These are phyloP conservation scores for Liopterus haemorrhoidalis DNA, from an alignment of 2,888 invertebrate species.

Conservation along the genomic window DNA sequence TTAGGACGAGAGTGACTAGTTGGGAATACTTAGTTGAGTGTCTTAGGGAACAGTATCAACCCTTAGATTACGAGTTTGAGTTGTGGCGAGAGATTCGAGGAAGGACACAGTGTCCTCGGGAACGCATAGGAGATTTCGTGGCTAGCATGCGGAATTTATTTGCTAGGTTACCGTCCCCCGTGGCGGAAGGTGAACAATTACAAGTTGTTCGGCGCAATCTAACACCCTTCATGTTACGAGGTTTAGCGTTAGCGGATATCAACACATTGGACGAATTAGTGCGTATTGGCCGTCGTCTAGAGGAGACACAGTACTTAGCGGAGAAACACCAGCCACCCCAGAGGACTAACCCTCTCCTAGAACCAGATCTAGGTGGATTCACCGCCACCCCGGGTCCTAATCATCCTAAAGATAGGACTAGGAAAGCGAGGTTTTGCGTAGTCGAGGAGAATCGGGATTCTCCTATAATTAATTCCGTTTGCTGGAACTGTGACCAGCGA, in stretches of 20 bases:
- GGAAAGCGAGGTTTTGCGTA: too few relatives aligned
- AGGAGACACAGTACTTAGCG: background rate
- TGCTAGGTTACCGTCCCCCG: conserved; percentile 8
- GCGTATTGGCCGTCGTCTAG: background rate
- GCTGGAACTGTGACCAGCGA: too few relatives aligned
- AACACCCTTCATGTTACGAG: background rate
- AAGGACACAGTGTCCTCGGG: background rate
- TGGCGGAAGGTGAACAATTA: background rate
- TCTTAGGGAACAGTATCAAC: conserved; percentile 18
- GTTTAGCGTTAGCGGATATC: background rate
- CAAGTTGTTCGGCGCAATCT: background rate
- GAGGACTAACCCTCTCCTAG: background rate
- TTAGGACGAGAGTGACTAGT: conserved; percentile 2
- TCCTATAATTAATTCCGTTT: too few relatives aligned
- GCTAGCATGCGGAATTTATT: conserved; percentile 14
- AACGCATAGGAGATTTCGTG: background rate
- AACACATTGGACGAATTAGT: conserved; percentile 1
- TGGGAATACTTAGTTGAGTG: conserved; percentile 9
- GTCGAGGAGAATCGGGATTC: too few relatives aligned
- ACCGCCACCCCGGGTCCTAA: too few relatives aligned
- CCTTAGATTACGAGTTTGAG: conserved; percentile 16
- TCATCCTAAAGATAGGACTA: too few relatives aligned
- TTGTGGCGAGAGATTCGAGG: conserved; percentile 6
- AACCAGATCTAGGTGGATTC: conserved; percentile 3
- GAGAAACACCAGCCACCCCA: background rate